Conservation (phyloP, 2,113 vertebrate genomes). For the Chauna torquata region DNA sequence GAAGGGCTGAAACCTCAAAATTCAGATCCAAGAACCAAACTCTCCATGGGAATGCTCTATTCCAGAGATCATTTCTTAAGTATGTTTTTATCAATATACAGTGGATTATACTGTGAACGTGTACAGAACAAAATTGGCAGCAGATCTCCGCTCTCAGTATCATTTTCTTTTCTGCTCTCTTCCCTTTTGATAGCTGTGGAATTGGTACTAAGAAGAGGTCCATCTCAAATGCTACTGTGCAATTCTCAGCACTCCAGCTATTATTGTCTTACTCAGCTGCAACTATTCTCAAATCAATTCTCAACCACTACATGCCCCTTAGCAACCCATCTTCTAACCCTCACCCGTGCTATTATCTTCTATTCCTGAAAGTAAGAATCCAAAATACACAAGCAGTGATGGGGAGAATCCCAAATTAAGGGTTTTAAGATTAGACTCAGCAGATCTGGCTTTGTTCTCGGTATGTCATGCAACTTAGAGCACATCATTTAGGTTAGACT, state of each 20-base stretch:
- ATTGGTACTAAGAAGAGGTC: not conserved
- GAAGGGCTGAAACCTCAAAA: not conserved
- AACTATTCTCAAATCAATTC: not conserved
- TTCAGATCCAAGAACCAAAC: not conserved
- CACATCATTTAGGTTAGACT: not conserved
- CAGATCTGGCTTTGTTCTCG: not conserved
- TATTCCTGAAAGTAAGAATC: not conserved
- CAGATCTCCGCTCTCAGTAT: not conserved
- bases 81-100: not conserved
- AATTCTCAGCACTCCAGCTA: not conserved
- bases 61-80: not conserved
- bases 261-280: not conserved
- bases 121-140: not conserved
- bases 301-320: not conserved
- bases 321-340: not conserved
- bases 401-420: not conserved
- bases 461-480: not conserved
- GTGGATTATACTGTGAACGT: not conserved
- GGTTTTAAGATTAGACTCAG: not conserved
- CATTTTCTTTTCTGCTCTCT: not conserved
- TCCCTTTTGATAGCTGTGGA: not conserved
- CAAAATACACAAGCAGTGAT: not conserved
- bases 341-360: not conserved
- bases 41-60: not conserved
- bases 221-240: not conserved